Conservation (phyloP, 1,140 invertebrate species). For the Thaumetopoea pityocampa region DNA sequence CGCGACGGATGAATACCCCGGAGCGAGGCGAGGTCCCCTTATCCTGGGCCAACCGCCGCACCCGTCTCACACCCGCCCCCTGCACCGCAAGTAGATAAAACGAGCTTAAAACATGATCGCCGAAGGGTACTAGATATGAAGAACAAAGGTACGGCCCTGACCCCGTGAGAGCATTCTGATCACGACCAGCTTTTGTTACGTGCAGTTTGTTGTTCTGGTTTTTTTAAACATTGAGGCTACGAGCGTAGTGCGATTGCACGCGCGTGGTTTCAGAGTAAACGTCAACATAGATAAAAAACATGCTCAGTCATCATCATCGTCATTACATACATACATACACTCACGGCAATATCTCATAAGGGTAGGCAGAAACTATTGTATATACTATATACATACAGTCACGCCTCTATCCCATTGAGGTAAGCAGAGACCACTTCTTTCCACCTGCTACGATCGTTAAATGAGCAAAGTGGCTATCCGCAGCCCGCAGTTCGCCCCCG, state of each 20-base stretch:
- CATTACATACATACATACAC: too few species aligned
- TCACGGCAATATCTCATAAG: too few species aligned
- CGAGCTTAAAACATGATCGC: slow-evolving; percentile 13
- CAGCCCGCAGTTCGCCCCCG: too few species aligned
- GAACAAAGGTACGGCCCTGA: slow-evolving; percentile 23
- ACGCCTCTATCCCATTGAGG: too few species aligned
- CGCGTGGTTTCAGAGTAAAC: slow-evolving; percentile 4
- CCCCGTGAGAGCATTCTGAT: slow-evolving; percentile 12
- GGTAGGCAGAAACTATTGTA: too few species aligned
- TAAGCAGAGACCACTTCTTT: too few species aligned
- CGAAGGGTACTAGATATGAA: slow-evolving; percentile 7
- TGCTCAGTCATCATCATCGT: too few species aligned
- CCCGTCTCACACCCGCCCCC: slow-evolving; percentile 6
- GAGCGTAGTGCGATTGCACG: too few species aligned
- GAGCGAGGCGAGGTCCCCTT: slow-evolving; percentile 19
- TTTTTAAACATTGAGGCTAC: slow-evolving; percentile 1
- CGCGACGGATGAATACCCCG: slow-evolving; percentile 26
- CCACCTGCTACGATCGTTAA: too few species aligned
- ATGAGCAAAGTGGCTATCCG: too few species aligned
- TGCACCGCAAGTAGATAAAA: slow-evolving; percentile 11
- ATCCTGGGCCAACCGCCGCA: slow-evolving; percentile 6
- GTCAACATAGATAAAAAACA: too few species aligned
- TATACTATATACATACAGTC: too few species aligned
- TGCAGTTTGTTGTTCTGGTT: slow-evolving; percentile 15
- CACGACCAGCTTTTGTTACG: slow-evolving; percentile 14